Evolutionary conservation across 2,888 invertebrate species (phyloP).

Genomic region (Panzeria rudis): DNA sequence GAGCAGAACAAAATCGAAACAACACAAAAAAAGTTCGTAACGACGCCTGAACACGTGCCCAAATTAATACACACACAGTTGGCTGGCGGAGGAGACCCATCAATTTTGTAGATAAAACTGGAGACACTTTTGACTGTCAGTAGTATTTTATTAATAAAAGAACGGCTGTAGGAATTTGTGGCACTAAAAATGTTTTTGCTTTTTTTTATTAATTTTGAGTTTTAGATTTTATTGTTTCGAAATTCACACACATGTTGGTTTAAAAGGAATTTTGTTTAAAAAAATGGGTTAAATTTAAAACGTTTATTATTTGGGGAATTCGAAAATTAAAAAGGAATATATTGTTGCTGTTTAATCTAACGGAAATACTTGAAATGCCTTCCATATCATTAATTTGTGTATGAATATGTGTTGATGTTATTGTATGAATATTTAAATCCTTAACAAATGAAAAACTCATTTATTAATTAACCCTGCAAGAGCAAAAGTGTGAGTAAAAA

Average conservation of each 20-base stretch:
- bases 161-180: slow-evolving; percentile 52
- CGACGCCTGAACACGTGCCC: slow-evolving; percentile 71
- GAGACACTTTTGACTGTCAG: slow-evolving; percentile 71
- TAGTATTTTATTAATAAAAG: slow-evolving; percentile 60
- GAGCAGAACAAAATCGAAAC: neutral
- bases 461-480: slow-evolving; percentile 67
- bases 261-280: slow-evolving; percentile 46
- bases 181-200: slow-evolving; percentile 21
- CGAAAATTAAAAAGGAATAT: slow-evolving; percentile 46
- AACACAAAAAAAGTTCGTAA: slow-evolving; percentile 42
- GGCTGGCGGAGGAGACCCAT: slow-evolving; percentile 72
- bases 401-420: neutral
- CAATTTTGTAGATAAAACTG: slow-evolving; percentile 76
- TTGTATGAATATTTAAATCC: slow-evolving; percentile 49
- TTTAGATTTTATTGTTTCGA: slow-evolving; percentile 46
- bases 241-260: slow-evolving; percentile 43
- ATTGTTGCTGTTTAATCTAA: slow-evolving; percentile 52
- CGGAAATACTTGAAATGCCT: slow-evolving; percentile 67
- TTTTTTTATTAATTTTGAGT: slow-evolving; percentile 37
- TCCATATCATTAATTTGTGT: slow-evolving; percentile 42
- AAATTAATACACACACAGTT: slow-evolving; percentile 65
- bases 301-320: slow-evolving; percentile 55
- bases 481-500: slow-evolving; percentile 18
- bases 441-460: slow-evolving; percentile 53
- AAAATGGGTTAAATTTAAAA: slow-evolving; percentile 36